Evolutionary conservation across 2,888 invertebrate genomes (phyloP), one percentile per base, ranked within the genome.

Genomic region (Rotaria macrura): DNA sequence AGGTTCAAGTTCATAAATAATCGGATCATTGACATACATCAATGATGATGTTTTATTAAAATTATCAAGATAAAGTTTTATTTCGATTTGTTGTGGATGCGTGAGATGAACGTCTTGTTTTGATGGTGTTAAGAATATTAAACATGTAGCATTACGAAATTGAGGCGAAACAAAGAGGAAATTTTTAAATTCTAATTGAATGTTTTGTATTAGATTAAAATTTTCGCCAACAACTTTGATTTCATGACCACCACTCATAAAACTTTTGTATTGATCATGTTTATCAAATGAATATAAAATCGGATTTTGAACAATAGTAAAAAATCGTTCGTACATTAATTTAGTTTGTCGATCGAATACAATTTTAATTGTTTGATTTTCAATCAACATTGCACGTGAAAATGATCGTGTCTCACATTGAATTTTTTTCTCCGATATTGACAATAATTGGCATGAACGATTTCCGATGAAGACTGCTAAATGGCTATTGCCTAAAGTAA

Each of bases 401-500:
- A 79, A 79, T 79, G 40, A 25, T 43, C 14, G 9, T 43, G 79
- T 79, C 43, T 79, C 25, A 79, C 79, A 79, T 79, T 79, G 25
- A 14, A 79, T 79, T 43, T 43, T 43, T 12, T 6, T 40, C 4
- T 12, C 0, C 1, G 40, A n/a, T 43, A 79, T 79, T 10, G 43
- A 43, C 43, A 79, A 43, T 79, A 79, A 12, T 79, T 79, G 40
- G 43, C 79, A 79, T 2, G 43, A 43, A 20, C n/a, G 25, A 43
- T 79, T 43, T 43, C 79, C 79, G 25, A 79, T 43, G 9, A 25
- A 43, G 7, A 79, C 79, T 40, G 79, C 17, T 40, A 79, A 14
- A 79, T 43, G n/a, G n/a, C 14, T 25, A 43, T 79, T 79, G 9
- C 98, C 99, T 54, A 98, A 96, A 91, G 98, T 96, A 92, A 99